Evolutionary conservation across 2,888 invertebrate genomes (phyloP), one percentile per base, ranked within the genome.

Genomic region (Drosophila histrio): DNA sequence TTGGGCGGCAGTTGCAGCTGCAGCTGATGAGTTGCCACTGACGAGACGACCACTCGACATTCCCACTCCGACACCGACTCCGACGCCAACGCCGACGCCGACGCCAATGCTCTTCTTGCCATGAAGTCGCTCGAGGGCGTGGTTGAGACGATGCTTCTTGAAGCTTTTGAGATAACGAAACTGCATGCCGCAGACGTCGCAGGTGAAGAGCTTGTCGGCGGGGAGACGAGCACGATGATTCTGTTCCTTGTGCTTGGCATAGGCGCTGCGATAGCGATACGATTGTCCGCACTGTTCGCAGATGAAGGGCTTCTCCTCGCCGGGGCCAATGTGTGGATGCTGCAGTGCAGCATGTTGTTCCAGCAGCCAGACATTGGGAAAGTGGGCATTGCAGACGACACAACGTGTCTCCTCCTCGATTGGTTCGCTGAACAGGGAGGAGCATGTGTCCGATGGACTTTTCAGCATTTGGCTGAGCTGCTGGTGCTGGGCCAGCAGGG

Each of bases 211-310:
- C 91, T 97, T 97, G 91, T 97, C 97, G 22, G 97, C 97, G 2
- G 97, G 97, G 41, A 97, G 93, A 15, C 97, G 93, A 2, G 97
- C 97, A 17, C 97, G 94, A 89, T 97, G 97, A 90, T 97, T 97
- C 90, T 97, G 97, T 90, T 97, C 97, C 53, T 97, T 94, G 90
- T 97, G 97, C 89, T 95, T 95, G 46, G 95, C 95, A 90, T 95
- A 95, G 30, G 97, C 97, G 36, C 97, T 97, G 64, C 97, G 94
- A 91, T 97, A 97, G 77, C 96, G 94, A 92, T 97, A 97, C 88
- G 96, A 96, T 89, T 97, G 97, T 4, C 97, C 97, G 91, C 97
- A 97, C 90, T 97, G 97, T 88, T 97, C 97, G 92, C 97, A 97
- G 38, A 97, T 96, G 92, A 97, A 97, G 11, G 97, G 97, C 89